Evolutionary conservation across 2,888 invertebrate species (phyloP).

Genomic region (Drosophila melanocephala): DNA sequence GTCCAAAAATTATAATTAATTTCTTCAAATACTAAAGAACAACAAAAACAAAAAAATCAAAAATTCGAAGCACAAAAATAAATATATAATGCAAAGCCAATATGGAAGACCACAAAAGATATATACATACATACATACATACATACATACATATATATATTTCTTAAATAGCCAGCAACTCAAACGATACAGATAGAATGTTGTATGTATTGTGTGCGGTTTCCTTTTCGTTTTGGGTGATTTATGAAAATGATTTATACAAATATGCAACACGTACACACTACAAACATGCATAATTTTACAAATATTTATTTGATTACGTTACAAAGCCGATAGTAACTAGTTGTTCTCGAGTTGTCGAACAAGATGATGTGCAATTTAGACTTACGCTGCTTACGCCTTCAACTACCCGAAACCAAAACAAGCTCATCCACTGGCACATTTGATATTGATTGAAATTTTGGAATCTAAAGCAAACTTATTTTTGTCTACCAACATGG

Average conservation of each 20-base stretch:
- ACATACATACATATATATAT: not conserved
- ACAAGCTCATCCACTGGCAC: constrained; percentile 28
- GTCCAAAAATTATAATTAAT: constrained; percentile 52
- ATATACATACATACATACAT: not conserved
- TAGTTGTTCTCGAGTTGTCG: not conserved
- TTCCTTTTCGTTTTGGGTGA: not conserved
- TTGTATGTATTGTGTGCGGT: not conserved
- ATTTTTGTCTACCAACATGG: not conserved
- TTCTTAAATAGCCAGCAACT: not conserved
- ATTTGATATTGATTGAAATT: constrained; percentile 1
- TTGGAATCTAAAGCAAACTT: constrained; percentile 15
- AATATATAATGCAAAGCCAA: constrained; percentile 21
- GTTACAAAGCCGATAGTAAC: not conserved
- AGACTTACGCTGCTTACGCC: constrained; percentile 31
- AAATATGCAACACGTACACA: not conserved
- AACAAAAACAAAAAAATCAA: constrained; percentile 17
- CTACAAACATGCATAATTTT: not conserved
- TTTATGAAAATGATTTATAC: constrained; percentile 9
- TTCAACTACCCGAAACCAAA: constrained; percentile 32
- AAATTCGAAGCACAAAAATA: constrained; percentile 26
- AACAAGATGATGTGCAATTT: not conserved
- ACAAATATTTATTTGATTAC: not conserved
- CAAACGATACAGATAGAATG: constrained; percentile 2
- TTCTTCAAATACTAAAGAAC: constrained; percentile 36
- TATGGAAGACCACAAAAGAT: not conserved